phyloP scores from a whole-genome alignment of 2,113 vertebrate species.

The Coptodon rendalli region DNA sequence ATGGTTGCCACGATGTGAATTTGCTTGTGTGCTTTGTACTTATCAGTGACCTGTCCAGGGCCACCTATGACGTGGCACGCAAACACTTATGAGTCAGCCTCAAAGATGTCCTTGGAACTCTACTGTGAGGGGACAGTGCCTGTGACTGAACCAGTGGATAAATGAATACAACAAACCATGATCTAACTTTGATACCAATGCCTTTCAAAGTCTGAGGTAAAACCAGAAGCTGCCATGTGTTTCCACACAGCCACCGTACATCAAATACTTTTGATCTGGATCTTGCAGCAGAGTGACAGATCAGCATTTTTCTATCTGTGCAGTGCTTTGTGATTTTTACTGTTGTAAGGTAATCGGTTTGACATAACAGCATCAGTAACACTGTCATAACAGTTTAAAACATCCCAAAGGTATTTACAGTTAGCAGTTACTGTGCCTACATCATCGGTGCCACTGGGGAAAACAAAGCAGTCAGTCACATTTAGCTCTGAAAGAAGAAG shows the following conservation, averaged over 20 bases:
- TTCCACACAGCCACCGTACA: neutral
- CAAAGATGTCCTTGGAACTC: neutral
- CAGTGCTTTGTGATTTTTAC: neutral
- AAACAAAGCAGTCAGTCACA: neutral
- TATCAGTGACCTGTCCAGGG: neutral
- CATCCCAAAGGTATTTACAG: neutral
- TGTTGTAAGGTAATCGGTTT: neutral
- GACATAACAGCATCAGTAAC: neutral
- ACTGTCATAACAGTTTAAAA: neutral
- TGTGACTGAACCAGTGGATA: neutral
- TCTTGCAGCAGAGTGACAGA: neutral
- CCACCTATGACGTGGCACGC: rapidly evolving
- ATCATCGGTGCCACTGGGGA: neutral
- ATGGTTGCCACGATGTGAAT: neutral
- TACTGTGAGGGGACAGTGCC: neutral
- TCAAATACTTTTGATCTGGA: neutral
- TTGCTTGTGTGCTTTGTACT: neutral
- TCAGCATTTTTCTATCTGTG: neutral
- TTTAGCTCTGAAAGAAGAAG: neutral
- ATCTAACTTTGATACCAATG: neutral
- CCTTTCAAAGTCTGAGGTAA: neutral
- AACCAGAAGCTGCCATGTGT: neutral
- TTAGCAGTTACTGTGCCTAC: neutral
- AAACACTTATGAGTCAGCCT: neutral
- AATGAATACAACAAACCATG: neutral